A percentile compares a stretch with the other conserved stretches of the same genome.
These are phyloP conservation scores for Neoaliturus tenellus DNA, from an alignment of 2,888 invertebrate genomes.

Conservation along the genomic window DNA sequence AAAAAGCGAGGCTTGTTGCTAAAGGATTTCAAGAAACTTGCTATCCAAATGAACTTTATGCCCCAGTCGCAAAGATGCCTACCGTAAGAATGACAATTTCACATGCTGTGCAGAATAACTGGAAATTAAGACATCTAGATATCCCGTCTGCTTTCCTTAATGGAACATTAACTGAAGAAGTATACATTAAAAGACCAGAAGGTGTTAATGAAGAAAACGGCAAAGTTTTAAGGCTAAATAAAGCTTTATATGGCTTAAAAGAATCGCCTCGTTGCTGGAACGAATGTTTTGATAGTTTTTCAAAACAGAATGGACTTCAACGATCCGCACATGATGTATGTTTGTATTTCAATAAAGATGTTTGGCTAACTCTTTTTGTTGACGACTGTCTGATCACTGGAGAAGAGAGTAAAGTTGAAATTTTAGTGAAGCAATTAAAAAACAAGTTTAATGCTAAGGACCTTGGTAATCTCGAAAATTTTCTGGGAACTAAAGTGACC, in stretches of 20 bases:
- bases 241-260: background rate
- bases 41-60: background rate
- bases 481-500: slow-evolving; percentile 30
- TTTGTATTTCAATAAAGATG: background rate
- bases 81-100: slow-evolving; percentile 52
- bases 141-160: background rate
- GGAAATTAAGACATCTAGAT: slow-evolving; percentile 59
- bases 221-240: background rate
- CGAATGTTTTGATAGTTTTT: slow-evolving; percentile 30
- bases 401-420: background rate
- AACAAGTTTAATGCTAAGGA: background rate
- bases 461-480: background rate
- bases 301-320: slow-evolving; percentile 41
- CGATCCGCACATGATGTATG: slow-evolving; percentile 47
- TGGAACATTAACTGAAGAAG: slow-evolving; percentile 38
- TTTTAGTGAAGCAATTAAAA: background rate
- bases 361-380: background rate
- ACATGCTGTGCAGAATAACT: slow-evolving; percentile 43
- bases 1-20: slow-evolving; percentile 66
- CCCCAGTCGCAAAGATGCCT: slow-evolving; percentile 32
- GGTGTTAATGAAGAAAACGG: slow-evolving; percentile 39
- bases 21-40: slow-evolving; percentile 63
- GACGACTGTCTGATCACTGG: background rate
- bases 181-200: slow-evolving; percentile 60
- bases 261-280: background rate